A percentile compares a stretch with the other conserved stretches of the same genome.
Evolutionary conservation across 2,797 vertebrate species (phyloP).

Genomic region (Danio kyathit): DNA sequence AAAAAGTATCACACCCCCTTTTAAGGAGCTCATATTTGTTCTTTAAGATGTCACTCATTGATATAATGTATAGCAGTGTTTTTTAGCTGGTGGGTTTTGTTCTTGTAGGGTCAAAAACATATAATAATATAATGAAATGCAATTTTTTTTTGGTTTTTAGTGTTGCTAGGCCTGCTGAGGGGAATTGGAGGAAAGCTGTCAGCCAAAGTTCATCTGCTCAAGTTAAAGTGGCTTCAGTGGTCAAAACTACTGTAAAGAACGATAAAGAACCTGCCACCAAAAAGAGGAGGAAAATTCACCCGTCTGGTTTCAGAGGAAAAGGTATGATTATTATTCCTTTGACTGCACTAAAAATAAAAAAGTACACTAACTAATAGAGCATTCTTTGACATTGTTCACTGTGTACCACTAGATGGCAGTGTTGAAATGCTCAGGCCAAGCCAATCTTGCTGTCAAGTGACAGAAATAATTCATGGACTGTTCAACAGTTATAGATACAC

Average conservation of each 20-base stretch:
- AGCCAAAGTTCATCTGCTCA: conserved; percentile 39
- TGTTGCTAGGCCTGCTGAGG: conserved; percentile 13
- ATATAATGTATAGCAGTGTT: no score
- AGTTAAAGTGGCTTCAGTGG: conserved; percentile 58
- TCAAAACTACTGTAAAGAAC: conserved; percentile 49
- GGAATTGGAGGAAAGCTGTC: conserved; percentile 17
- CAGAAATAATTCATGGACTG: background rate
- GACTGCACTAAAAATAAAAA: no score
- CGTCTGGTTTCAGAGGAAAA: conserved; percentile 55
- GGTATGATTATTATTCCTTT: conserved; percentile 30
- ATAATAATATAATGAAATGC: no score
- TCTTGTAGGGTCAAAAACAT: no score
- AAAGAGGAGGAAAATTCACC: conserved; percentile 60
- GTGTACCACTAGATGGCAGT: conserved; percentile 54
- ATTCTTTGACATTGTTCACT: background rate
- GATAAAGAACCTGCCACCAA: conserved; percentile 36
- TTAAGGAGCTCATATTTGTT: no score
- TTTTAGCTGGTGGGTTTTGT: no score
- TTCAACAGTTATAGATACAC: background rate
- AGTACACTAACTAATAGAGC: no score
- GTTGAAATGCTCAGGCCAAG: background rate
- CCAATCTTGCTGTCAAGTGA: background rate
- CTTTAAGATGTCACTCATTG: no score
- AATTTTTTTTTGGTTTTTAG: background rate
- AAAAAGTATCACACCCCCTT: no score